Evolutionary conservation across 2,888 invertebrate genomes (phyloP).

Genomic region (Euphydryas editha): DNA sequence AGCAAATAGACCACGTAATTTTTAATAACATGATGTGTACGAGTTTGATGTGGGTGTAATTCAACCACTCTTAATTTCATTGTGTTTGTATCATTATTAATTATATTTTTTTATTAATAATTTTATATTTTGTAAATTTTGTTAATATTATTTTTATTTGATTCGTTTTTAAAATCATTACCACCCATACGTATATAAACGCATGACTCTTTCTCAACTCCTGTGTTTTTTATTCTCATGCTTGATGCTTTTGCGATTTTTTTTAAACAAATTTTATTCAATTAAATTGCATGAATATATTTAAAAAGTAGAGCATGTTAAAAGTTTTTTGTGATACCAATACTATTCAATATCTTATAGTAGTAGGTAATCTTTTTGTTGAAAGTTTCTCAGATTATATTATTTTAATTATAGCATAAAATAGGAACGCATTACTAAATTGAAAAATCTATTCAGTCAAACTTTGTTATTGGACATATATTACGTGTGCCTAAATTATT

Average conservation of each 20-base stretch:
- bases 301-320: background rate
- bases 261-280: background rate
- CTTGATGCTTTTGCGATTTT: slow-evolving; percentile 59
- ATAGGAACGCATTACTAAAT: too few relatives aligned
- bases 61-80: too few relatives aligned
- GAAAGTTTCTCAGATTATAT: background rate
- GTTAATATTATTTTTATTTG: background rate
- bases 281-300: background rate
- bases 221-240: slow-evolving; percentile 51
- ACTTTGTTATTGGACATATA: too few relatives aligned
- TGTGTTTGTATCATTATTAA: too few relatives aligned
- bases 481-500: too few relatives aligned
- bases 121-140: slow-evolving; percentile 5
- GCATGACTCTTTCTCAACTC: slow-evolving; percentile 50
- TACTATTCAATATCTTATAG: background rate
- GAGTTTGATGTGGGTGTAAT: too few relatives aligned
- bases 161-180: background rate
- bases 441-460: too few relatives aligned
- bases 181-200: slow-evolving; percentile 15
- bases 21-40: too few relatives aligned
- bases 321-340: background rate
- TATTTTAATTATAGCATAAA: too few relatives aligned
- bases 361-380: background rate
- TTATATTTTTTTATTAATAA: too few relatives aligned
- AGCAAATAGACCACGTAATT: too few relatives aligned